Evolutionary conservation across 2,797 vertebrate genomes (phyloP).

Genomic region (Macrochelys suwanniensis): DNA sequence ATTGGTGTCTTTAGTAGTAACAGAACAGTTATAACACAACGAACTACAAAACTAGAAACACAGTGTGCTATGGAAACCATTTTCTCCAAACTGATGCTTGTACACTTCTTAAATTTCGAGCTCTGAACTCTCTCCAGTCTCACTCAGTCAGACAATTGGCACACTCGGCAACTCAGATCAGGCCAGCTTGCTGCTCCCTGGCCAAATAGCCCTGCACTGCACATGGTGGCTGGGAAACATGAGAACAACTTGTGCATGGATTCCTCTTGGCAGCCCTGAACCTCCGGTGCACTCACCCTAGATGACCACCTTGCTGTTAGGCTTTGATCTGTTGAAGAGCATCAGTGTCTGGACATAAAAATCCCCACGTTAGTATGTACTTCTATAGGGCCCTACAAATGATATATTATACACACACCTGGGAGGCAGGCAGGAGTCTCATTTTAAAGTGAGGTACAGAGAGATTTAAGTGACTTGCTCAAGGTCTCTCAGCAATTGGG

Average conservation of each 20-base stretch:
- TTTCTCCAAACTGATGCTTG: background rate
- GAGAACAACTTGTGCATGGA: background rate
- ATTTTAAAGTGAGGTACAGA: background rate
- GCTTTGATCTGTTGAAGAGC: background rate
- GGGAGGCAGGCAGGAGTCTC: background rate
- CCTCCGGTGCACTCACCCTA: background rate
- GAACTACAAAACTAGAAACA: background rate
- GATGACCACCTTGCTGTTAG: background rate
- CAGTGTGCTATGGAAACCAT: background rate
- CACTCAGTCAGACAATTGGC: background rate
- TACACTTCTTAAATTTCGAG: background rate
- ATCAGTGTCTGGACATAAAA: background rate
- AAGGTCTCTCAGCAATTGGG: background rate
- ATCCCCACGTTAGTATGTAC: fast-evolving
- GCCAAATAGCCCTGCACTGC: background rate
- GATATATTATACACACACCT: fast-evolving
- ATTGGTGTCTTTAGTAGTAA: background rate
- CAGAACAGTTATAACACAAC: background rate
- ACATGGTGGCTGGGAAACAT: background rate
- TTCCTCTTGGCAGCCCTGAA: background rate
- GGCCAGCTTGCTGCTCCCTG: background rate
- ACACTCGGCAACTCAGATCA: background rate
- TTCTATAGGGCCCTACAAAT: background rate
- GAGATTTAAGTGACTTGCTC: background rate
- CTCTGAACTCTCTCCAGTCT: background rate